A percentile compares a stretch with the other conserved stretches of the same genome.
These are phyloP conservation scores for Protodeltote pygarga DNA, from an alignment of 2,888 invertebrate genomes.

Conservation along the genomic window DNA sequence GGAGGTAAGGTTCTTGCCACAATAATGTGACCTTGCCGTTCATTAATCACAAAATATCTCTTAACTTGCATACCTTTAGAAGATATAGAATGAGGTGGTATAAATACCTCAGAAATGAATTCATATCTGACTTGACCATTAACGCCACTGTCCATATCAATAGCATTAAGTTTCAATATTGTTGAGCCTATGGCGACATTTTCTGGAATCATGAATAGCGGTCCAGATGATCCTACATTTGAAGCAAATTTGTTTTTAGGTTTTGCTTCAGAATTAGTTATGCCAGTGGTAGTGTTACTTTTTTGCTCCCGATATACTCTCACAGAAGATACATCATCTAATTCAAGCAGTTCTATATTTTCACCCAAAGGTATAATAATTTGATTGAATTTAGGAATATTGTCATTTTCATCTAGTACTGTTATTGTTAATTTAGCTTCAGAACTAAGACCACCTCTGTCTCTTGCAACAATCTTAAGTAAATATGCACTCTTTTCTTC, in stretches of 20 bases:
- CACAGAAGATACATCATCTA: slow-evolving; percentile 83
- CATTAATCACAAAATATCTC: slow-evolving; percentile 92
- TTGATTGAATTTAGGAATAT: slow-evolving; percentile 90
- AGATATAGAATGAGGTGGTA: slow-evolving; percentile 82
- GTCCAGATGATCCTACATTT: slow-evolving; percentile 74
- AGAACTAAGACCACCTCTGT: slow-evolving; percentile 91
- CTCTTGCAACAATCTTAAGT: slow-evolving; percentile 91
- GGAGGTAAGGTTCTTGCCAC: slow-evolving; percentile 91
- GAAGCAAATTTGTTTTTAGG: slow-evolving; percentile 76
- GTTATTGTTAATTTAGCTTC: slow-evolving; percentile 90
- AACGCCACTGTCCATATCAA: slow-evolving; percentile 90
- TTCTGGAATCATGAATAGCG: slow-evolving; percentile 90
- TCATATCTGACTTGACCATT: slow-evolving; percentile 92
- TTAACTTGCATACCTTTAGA: slow-evolving; percentile 83
- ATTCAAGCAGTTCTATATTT: slow-evolving; percentile 89
- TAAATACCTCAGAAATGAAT: slow-evolving; percentile 89
- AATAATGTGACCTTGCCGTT: slow-evolving; percentile 91
- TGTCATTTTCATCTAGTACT: slow-evolving; percentile 94
- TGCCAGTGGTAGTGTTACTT: slow-evolving; percentile 60
- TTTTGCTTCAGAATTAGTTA: slow-evolving; percentile 68
- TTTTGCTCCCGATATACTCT: slow-evolving; percentile 80
- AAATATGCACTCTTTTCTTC: slow-evolving; percentile 90
- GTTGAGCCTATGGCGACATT: slow-evolving; percentile 90
- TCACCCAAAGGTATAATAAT: slow-evolving; percentile 90
- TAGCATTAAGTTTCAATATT: slow-evolving; percentile 90